A percentile compares a stretch with the other conserved stretches of the same genome.
These are phyloP conservation scores for Pipra filicauda DNA, from an alignment of 2,113 vertebrate genomes.

Conservation along the genomic window DNA sequence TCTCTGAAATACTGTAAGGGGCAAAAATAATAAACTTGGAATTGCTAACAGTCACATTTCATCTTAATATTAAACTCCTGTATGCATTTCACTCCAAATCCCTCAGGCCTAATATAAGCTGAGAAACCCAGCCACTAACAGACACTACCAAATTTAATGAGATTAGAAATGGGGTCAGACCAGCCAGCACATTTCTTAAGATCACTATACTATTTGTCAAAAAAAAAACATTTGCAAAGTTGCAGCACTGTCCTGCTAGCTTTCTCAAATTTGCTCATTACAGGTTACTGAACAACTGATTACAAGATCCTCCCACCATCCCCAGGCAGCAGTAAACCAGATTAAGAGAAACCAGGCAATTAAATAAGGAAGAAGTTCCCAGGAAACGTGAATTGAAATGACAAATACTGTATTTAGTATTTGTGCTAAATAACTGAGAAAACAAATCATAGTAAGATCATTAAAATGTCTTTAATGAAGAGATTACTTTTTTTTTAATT, in stretches of 20 bases:
- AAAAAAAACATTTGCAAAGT: conserved; percentile 33
- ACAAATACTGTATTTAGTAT: background rate
- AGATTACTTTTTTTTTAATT: background rate
- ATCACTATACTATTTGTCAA: background rate
- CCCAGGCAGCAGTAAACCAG: background rate
- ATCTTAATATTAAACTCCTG: background rate
- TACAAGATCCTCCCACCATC: conserved; percentile 9
- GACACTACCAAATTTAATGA: conserved; percentile 42
- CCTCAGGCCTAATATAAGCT: conserved; percentile 1
- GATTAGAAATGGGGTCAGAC: conserved; percentile 33
- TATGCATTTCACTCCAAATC: background rate
- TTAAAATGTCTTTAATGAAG: background rate
- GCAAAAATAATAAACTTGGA: background rate
- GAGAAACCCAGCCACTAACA: background rate
- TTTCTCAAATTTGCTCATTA: conserved; percentile 36
- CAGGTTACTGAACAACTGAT: conserved; percentile 19
- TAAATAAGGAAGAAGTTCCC: conserved; percentile 5
- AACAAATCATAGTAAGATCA: background rate
- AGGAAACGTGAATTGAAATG: background rate
- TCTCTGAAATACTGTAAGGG: background rate
- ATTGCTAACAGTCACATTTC: background rate
- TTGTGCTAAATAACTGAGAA: background rate
- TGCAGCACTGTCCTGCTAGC: background rate
- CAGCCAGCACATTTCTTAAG: conserved; percentile 4
- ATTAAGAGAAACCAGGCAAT: conserved; percentile 16